Percentiles rank a stretch among this genome's conserved stretches.
Conservation (phyloP, 2,797 vertebrate species). For the Parauchenoglanis punctatus region DNA sequence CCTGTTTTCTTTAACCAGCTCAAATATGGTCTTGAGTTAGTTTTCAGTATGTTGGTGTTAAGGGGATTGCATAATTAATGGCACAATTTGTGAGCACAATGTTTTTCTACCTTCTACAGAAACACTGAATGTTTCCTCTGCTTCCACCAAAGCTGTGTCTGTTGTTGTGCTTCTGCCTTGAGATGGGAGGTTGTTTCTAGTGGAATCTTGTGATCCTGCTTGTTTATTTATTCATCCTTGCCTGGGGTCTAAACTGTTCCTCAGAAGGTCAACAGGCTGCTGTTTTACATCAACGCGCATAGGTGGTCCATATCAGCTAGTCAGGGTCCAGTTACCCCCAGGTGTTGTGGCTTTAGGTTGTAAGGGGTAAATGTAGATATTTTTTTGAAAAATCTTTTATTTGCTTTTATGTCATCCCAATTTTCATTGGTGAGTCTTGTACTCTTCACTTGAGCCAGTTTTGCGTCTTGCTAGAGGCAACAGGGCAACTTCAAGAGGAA, state of each 20-base stretch:
- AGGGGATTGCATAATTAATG: background rate
- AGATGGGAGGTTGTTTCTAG: slow-evolving; percentile 19
- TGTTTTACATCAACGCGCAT: background rate
- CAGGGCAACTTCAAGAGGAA: background rate
- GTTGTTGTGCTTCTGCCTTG: too few species aligned
- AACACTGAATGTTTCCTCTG: background rate
- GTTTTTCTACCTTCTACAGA: background rate
- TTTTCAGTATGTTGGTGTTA: background rate
- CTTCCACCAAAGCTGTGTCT: background rate
- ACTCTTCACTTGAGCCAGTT: background rate
- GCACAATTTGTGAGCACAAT: background rate
- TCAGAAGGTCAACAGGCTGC: background rate
- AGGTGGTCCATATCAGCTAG: background rate
- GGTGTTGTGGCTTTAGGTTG: too few species aligned
- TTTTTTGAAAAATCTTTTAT: background rate
- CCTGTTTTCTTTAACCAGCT: background rate
- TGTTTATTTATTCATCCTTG: slow-evolving; percentile 14
- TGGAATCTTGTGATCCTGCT: slow-evolving; percentile 26
- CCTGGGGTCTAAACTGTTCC: background rate
- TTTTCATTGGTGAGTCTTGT: background rate
- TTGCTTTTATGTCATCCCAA: background rate
- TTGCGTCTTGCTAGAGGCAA: background rate
- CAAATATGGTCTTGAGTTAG: background rate
- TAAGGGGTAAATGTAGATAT: background rate
- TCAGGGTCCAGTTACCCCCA: background rate